These are phyloP conservation scores for Hirudinaria manillensis DNA, from an alignment of 2,888 invertebrate species.

Conservation along the genomic window DNA sequence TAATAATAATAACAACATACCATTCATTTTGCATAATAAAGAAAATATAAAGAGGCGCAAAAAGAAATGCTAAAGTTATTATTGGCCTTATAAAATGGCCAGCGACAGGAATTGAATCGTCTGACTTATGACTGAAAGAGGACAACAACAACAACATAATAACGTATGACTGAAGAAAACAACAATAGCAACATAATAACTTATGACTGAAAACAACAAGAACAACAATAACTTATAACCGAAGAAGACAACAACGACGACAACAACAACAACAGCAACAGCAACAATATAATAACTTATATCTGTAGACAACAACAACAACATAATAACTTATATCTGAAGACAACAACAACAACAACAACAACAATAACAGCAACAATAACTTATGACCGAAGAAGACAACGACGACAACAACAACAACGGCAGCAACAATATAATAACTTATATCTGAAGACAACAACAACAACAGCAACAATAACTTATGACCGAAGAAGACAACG, in stretches of 20 bases:
- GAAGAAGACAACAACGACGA: too few species aligned
- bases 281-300: not conserved
- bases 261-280: not conserved
- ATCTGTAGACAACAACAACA: not conserved
- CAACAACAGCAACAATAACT: not conserved
- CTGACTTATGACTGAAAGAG: too few species aligned
- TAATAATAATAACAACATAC: too few species aligned
- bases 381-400: not conserved
- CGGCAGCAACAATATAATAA: not conserved
- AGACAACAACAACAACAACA: constrained; percentile 3
- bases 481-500: not conserved
- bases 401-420: not conserved
- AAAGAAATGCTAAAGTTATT: too few species aligned
- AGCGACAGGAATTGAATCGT: too few species aligned
- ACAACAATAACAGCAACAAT: not conserved
- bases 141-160: not conserved
- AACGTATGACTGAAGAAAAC: not conserved
- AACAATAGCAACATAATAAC: not conserved
- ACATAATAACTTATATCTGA: not conserved
- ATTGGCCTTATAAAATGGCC: too few species aligned
- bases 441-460: too few species aligned
- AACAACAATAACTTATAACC: not conserved
- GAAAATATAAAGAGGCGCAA: too few species aligned
- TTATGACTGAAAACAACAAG: not conserved
- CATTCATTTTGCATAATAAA: too few species aligned